A percentile compares a stretch with the other conserved stretches of the same genome.
Conservation (phyloP, 1,140 invertebrate genomes). For the Drosophila pseudoananassae region DNA sequence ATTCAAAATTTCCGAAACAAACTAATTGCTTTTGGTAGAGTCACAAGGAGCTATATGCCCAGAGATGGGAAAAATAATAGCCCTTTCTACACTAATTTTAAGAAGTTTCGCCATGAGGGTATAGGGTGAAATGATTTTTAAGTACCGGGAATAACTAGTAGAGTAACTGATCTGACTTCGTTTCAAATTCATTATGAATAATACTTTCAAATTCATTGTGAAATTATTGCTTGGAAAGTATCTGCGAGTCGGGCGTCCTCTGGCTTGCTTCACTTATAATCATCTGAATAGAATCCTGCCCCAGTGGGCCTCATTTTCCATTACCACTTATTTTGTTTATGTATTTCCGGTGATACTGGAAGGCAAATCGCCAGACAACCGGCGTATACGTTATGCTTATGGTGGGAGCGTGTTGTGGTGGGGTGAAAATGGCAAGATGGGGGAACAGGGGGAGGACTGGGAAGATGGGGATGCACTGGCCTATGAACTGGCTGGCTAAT, state of each 20-base stretch:
- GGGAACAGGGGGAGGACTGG: constrained; percentile 1
- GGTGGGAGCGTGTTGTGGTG: constrained; percentile 5
- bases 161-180: not conserved
- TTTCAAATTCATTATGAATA: not conserved
- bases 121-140: too few relatives aligned
- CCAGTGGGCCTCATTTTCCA: not conserved
- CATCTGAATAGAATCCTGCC: not conserved
- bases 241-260: not conserved
- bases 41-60: too few relatives aligned
- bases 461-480: constrained; percentile 37
- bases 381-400: constrained; percentile 42
- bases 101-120: too few relatives aligned
- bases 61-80: too few relatives aligned
- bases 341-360: constrained; percentile 14
- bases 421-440: not conserved
- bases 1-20: not conserved
- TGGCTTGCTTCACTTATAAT: not conserved
- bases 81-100: too few relatives aligned
- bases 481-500: constrained; percentile 28
- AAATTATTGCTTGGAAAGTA: constrained; percentile 1
- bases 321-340: not conserved
- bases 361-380: constrained; percentile 47
- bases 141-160: too few relatives aligned
- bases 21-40: not conserved
- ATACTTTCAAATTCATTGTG: not conserved